A percentile compares a stretch with the other conserved stretches of the same genome.
Evolutionary conservation across 2,888 invertebrate species (phyloP).

Genomic region (Cosmorhoe ocellata): DNA sequence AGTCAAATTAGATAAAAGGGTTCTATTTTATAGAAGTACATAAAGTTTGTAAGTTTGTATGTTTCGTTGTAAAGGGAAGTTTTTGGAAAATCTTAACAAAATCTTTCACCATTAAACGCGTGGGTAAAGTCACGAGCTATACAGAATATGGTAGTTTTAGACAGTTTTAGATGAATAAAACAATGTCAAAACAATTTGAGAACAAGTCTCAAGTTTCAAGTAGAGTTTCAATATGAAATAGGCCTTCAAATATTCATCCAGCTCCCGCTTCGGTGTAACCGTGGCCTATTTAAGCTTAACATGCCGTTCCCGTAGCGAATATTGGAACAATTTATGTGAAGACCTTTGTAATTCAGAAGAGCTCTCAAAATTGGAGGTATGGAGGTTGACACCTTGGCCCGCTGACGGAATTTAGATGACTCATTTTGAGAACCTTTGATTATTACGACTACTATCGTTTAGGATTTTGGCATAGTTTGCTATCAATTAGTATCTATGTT

Average conservation of each 20-base stretch:
- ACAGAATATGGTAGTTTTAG: too few relatives aligned
- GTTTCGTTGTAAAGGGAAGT: too few relatives aligned
- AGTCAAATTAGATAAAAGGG: too few relatives aligned
- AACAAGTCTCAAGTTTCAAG: slow-evolving; percentile 1
- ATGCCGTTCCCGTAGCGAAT: slow-evolving; percentile 72
- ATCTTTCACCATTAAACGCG: too few relatives aligned
- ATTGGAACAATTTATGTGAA: slow-evolving; percentile 80
- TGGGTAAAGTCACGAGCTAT: too few relatives aligned
- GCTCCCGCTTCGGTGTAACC: slow-evolving; percentile 47
- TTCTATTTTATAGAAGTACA: too few relatives aligned
- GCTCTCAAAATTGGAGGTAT: slow-evolving; percentile 75
- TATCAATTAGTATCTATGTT: not conserved
- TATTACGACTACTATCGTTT: slow-evolving; percentile 11
- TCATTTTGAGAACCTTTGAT: slow-evolving; percentile 41
- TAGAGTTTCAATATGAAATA: slow-evolving; percentile 3
- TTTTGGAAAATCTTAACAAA: too few relatives aligned
- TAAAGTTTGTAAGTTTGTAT: too few relatives aligned
- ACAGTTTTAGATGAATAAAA: too few relatives aligned
- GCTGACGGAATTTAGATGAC: slow-evolving; percentile 60
- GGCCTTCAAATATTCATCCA: slow-evolving; percentile 14
- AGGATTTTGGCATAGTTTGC: slow-evolving; percentile 13
- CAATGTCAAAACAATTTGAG: not conserved
- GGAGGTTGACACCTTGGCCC: slow-evolving; percentile 67
- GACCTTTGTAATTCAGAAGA: slow-evolving; percentile 78
- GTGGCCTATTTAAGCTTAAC: slow-evolving; percentile 61